phyloP scores from a whole-genome alignment of 2,888 invertebrate genomes.

The Hymenopus coronatus region DNA sequence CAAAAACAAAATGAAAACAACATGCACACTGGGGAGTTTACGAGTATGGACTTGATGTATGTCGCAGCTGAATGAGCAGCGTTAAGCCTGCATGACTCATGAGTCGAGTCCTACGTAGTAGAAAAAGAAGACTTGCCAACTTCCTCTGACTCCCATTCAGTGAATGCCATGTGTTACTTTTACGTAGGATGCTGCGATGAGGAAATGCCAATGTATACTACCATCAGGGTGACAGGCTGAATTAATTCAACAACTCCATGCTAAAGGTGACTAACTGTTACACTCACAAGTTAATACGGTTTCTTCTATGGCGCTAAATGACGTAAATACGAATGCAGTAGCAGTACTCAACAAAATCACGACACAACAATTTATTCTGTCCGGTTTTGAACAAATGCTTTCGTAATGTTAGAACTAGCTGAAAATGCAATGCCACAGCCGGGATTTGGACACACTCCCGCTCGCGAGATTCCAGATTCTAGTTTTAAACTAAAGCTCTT shows the following conservation, averaged over 20 bases:
- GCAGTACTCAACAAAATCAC: background rate
- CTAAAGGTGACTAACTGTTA: background rate
- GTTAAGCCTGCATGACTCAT: background rate
- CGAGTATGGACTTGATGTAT: background rate
- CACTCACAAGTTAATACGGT: background rate
- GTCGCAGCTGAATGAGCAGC: background rate
- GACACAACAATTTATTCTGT: background rate
- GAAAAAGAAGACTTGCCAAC: background rate
- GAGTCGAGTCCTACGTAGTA: background rate
- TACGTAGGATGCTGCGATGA: background rate
- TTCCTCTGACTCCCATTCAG: background rate
- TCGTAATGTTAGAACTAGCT: no score
- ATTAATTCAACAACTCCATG: background rate
- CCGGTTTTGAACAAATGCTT: background rate
- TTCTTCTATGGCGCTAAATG: no score
- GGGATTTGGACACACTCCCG: no score
- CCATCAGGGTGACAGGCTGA: background rate
- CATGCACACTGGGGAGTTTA: background rate
- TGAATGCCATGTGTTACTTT: background rate
- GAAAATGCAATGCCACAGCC: no score
- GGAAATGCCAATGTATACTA: background rate
- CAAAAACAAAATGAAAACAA: background rate
- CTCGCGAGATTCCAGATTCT: no score
- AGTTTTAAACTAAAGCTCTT: no score
- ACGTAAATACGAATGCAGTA: no score